These are phyloP conservation scores for Xylota sylvarum DNA, from an alignment of 2,888 invertebrate species.

Conservation along the genomic window DNA sequence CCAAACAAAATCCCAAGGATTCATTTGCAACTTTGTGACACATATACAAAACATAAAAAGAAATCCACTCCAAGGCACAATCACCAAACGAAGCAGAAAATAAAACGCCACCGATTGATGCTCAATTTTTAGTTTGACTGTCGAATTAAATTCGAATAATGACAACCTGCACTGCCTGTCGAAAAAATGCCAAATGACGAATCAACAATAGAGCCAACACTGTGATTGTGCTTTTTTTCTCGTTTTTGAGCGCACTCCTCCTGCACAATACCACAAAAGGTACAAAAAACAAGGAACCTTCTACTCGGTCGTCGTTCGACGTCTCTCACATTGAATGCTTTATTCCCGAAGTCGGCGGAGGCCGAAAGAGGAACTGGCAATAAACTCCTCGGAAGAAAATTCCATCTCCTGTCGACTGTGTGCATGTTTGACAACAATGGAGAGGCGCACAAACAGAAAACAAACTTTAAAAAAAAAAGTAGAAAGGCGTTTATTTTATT, in stretches of 20 bases:
- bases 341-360: constrained; percentile 9
- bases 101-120: constrained; percentile 51
- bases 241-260: constrained; percentile 32
- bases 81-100: constrained; percentile 9
- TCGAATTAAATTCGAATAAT: constrained; percentile 67
- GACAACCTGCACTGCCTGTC: constrained; percentile 45
- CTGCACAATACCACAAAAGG: constrained; percentile 17
- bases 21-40: constrained; percentile 30
- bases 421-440: constrained; percentile 72
- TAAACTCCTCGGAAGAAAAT: constrained; percentile 48
- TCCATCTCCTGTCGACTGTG: constrained; percentile 56
- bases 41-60: constrained; percentile 2
- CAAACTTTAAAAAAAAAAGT: constrained; percentile 26
- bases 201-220: constrained; percentile 68
- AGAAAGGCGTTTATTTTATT: constrained; percentile 59
- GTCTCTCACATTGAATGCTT: constrained; percentile 27
- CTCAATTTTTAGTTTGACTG: constrained; percentile 54
- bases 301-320: constrained; percentile 28
- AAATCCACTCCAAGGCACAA: constrained; percentile 23
- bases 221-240: constrained; percentile 60
- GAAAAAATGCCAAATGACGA: constrained; percentile 57
- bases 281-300: background rate
- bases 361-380: constrained; percentile 46
- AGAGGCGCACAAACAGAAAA: constrained; percentile 39
- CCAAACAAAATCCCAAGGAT: background rate